Conservation (phyloP, 1,140 invertebrate species). For the Neodiprion virginianus region DNA sequence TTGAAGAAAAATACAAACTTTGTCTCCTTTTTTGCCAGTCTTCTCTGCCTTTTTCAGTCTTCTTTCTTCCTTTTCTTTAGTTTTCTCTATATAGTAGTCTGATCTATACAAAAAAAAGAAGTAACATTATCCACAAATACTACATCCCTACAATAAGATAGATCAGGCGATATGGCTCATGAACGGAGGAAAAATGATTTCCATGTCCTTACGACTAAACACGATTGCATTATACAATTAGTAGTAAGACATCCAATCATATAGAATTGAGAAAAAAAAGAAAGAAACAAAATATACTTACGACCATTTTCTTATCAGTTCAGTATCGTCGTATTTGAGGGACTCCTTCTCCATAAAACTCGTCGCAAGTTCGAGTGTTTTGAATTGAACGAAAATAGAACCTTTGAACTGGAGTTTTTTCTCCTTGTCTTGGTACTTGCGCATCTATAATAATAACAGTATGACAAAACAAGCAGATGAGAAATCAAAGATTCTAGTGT, state of each 20-base stretch:
- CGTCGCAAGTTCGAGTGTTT: slow-evolving; percentile 75
- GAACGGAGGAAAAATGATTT: too few species aligned
- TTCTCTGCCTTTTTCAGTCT: slow-evolving; percentile 64
- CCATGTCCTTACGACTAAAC: too few species aligned
- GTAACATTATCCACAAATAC: slow-evolving; percentile 15
- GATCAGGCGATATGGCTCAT: too few species aligned
- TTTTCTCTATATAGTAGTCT: slow-evolving; percentile 76
- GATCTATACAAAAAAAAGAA: slow-evolving; percentile 48
- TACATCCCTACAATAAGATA: too few species aligned
- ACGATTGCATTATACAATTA: too few species aligned
- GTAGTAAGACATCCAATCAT: slow-evolving; percentile 16
- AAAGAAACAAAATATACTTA: slow-evolving; percentile 49
- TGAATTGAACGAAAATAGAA: slow-evolving; percentile 87
- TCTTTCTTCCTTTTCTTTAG: slow-evolving; percentile 69
- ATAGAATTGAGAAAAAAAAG: slow-evolving; percentile 15
- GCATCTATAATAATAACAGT: slow-evolving; percentile 63
- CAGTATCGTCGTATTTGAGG: slow-evolving; percentile 76
- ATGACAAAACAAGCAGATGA: not conserved
- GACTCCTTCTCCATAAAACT: slow-evolving; percentile 69
- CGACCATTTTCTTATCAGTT: slow-evolving; percentile 77
- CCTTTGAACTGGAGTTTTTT: slow-evolving; percentile 83
- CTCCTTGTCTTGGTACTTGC: slow-evolving; percentile 72
- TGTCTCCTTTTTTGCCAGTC: slow-evolving; percentile 56
- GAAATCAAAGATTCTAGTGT: too few species aligned
- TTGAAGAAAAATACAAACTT: slow-evolving; percentile 31